phyloP scores from a whole-genome alignment of 2,797 vertebrate genomes.

The Pteronotus mesoamericanus region DNA sequence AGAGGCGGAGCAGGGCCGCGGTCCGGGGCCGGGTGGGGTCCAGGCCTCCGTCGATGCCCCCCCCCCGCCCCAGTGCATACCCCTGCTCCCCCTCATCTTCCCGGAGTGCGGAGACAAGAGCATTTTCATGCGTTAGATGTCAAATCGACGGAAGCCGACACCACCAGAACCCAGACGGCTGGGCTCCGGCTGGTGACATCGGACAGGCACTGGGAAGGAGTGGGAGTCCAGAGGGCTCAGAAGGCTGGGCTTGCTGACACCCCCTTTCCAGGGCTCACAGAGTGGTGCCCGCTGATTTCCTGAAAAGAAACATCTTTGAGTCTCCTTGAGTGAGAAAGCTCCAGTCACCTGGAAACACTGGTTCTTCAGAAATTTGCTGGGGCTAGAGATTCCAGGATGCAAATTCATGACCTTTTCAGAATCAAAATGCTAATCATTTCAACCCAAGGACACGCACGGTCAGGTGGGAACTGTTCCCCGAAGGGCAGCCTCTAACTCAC shows the following conservation, averaged over 20 bases:
- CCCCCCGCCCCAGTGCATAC: not conserved
- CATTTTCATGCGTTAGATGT: not conserved
- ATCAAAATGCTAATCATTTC: not conserved
- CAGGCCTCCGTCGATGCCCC: not conserved
- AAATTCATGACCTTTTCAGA: not conserved
- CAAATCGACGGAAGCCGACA: not conserved
- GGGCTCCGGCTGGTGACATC: not conserved
- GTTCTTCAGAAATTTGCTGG: not conserved
- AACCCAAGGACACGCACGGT: not conserved
- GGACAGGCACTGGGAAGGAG: not conserved
- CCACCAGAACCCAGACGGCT: not conserved
- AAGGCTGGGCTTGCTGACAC: not conserved
- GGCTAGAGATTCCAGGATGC: not conserved
- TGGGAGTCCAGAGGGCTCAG: not conserved
- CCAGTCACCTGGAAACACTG: not conserved
- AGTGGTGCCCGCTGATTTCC: not conserved
- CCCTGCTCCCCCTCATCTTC: rapidly evolving
- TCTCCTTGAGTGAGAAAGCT: not conserved
- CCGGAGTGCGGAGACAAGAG: not conserved
- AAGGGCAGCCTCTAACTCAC: not conserved
- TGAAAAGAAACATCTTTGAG: not conserved
- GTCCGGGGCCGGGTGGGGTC: not conserved
- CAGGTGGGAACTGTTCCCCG: rapidly evolving
- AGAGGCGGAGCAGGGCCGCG: not conserved
- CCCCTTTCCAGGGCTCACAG: not conserved